These are phyloP conservation scores for Octomys mimax DNA, from an alignment of 2,797 vertebrate species.

Conservation along the genomic window DNA sequence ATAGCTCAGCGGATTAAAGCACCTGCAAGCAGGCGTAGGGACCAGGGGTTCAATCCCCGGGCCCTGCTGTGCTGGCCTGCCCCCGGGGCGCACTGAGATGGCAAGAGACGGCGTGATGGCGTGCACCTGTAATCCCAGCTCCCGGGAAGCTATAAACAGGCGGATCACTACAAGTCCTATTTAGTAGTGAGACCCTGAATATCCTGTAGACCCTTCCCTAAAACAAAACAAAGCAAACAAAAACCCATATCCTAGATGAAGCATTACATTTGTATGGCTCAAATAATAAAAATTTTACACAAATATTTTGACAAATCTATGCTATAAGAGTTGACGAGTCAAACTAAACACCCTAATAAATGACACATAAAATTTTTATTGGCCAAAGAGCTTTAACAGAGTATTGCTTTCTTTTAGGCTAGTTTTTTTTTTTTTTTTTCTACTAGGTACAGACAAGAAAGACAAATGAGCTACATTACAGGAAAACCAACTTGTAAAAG, in stretches of 20 bases:
- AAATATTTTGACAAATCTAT: conserved; percentile 24
- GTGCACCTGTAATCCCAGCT: no score
- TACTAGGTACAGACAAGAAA: conserved; percentile 31
- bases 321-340: conserved; percentile 7
- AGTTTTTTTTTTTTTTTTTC: conserved; percentile 12
- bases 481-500: conserved; percentile 14
- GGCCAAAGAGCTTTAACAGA: conserved; percentile 50
- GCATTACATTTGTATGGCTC: neutral
- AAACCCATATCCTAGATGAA: neutral
- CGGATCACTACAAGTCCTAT: no score
- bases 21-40: no score
- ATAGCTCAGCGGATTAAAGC: no score
- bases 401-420: conserved; percentile 18
- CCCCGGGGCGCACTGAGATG: no score
- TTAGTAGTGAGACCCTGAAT: no score
- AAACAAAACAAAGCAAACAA: no score
- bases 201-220: no score
- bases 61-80: no score
- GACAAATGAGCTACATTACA: conserved; percentile 38
- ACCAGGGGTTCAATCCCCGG: no score
- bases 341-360: conserved; percentile 28
- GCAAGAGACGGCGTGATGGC: no score
- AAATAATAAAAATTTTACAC: neutral
- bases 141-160: no score
- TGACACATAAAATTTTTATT: conserved; percentile 2